Evolutionary conservation across 2,888 invertebrate species (phyloP).

Genomic region (Amphipyra berbera): DNA sequence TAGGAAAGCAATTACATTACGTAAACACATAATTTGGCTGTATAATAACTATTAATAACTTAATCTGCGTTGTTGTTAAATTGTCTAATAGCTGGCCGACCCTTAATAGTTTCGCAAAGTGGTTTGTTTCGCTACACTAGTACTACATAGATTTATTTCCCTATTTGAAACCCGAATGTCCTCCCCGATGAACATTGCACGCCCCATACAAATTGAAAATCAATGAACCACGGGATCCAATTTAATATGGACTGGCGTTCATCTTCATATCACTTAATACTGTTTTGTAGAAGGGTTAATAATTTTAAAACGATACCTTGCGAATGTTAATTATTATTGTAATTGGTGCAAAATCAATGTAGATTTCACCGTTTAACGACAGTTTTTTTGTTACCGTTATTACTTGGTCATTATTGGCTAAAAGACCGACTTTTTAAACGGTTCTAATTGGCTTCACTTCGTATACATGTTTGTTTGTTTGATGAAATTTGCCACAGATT

Average conservation of each 20-base stretch:
- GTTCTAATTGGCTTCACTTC: no score
- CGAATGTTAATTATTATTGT: neutral
- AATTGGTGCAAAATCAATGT: neutral
- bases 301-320: constrained; percentile 25
- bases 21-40: constrained; percentile 26
- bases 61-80: constrained; percentile 53
- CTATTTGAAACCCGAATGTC: constrained; percentile 69
- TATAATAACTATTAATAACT: constrained; percentile 46
- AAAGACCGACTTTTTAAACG: no score
- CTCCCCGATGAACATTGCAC: constrained; percentile 67
- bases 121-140: constrained; percentile 63
- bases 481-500: no score
- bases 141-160: constrained; percentile 74
- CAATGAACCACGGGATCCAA: constrained; percentile 84
- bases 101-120: constrained; percentile 61
- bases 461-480: no score
- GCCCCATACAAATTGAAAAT: constrained; percentile 86
- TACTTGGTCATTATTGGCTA: no score
- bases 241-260: constrained; percentile 84
- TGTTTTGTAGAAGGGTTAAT: constrained; percentile 22
- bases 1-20: constrained; percentile 21
- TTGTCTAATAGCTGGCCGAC: constrained; percentile 48
- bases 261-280: constrained; percentile 66
- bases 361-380: neutral
- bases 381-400: no score